Conservation (phyloP, 2,797 vertebrate genomes). For the Betta splendens region DNA sequence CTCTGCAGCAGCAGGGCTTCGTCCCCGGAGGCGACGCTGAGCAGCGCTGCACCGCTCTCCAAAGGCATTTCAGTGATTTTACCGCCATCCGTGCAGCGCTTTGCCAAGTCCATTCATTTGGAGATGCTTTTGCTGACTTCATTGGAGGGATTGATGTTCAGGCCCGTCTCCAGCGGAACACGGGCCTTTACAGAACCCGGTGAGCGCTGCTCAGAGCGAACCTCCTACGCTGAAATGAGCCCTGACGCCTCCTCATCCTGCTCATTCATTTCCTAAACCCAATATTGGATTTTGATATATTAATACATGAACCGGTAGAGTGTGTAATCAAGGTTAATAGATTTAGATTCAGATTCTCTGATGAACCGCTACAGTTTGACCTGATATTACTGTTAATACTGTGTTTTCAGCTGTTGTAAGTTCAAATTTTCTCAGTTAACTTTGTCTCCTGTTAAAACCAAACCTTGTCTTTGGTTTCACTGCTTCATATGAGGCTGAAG, state of each 20-base stretch:
- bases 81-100: conserved; percentile 21
- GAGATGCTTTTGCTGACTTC: conserved; percentile 40
- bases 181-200: conserved; percentile 7
- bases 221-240: not conserved
- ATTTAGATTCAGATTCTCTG: too few relatives aligned
- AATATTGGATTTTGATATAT: not conserved
- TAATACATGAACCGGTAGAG: too few relatives aligned
- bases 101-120: conserved; percentile 34
- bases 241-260: not conserved
- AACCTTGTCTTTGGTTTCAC: conserved; percentile 21
- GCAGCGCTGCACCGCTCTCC: conserved; percentile 9
- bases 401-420: not conserved
- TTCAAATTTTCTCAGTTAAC: not conserved
- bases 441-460: conserved; percentile 7
- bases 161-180: conserved; percentile 25
- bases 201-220: conserved; percentile 12
- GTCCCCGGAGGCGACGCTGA: not conserved
- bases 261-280: not conserved
- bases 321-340: too few relatives aligned
- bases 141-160: conserved; percentile 13
- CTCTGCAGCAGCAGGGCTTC: conserved; percentile 1
- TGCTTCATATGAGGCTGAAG: conserved; percentile 22
- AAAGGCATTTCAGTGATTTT: conserved; percentile 30
- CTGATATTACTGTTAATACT: not conserved
- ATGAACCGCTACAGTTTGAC: not conserved